These are phyloP conservation scores for Pogonomyrmex barbatus DNA, from an alignment of 1,140 invertebrate species.

Conservation along the genomic window DNA sequence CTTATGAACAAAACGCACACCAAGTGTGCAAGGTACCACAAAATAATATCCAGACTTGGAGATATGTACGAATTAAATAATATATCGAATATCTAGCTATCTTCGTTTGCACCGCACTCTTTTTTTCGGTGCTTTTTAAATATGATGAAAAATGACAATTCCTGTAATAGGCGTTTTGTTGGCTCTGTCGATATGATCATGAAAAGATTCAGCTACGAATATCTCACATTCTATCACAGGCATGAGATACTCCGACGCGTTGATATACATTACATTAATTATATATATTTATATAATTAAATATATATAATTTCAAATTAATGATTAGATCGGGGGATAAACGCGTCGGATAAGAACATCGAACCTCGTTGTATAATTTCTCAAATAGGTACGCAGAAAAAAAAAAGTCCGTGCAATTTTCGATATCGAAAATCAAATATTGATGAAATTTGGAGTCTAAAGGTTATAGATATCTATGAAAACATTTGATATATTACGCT, in stretches of 20 bases:
- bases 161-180: background rate
- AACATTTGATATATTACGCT: conserved; percentile 7
- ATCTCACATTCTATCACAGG: conserved; percentile 43
- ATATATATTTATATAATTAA: background rate
- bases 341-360: conserved; percentile 14
- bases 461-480: conserved; percentile 20
- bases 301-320: background rate
- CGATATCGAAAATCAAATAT: background rate
- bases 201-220: background rate
- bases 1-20: conserved; percentile 28
- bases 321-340: conserved; percentile 8
- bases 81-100: background rate
- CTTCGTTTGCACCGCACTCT: background rate
- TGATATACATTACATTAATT: background rate
- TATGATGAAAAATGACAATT: background rate
- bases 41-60: conserved; percentile 39
- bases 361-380: conserved; percentile 28
- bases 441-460: background rate
- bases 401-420: background rate
- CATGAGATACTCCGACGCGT: conserved; percentile 35
- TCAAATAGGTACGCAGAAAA: background rate
- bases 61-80: background rate
- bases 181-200: background rate
- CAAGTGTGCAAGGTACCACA: background rate
- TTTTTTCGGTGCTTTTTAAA: background rate